Percentiles rank a stretch among this genome's conserved stretches.
phyloP scores from a whole-genome alignment of 2,113 vertebrate species.

The Myotis brandtii region DNA sequence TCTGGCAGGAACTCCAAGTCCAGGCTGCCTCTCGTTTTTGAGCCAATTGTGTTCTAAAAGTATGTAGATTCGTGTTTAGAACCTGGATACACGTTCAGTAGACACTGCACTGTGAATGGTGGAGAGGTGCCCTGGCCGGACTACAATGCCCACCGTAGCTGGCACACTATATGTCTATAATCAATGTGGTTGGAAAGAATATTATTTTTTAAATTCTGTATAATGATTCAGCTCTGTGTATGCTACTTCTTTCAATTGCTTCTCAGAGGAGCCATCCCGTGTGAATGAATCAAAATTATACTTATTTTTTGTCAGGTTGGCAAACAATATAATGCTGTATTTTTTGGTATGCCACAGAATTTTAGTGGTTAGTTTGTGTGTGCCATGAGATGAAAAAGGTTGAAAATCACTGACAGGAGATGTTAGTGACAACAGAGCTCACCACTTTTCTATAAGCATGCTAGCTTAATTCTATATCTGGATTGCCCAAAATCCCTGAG shows the following conservation, averaged over 20 bases:
- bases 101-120: not conserved
- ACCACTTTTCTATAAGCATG: not conserved
- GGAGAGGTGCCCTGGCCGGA: not conserved
- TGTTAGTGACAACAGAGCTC: not conserved
- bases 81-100: not conserved
- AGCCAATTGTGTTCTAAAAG: constrained; percentile 24
- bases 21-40: not conserved
- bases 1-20: constrained; percentile 42
- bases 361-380: not conserved
- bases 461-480: not conserved
- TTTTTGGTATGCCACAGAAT: not conserved
- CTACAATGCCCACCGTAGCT: not conserved
- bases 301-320: not conserved
- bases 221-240: not conserved
- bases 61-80: not conserved
- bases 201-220: not conserved
- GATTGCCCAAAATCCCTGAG: not conserved
- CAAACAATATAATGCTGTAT: not conserved
- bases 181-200: not conserved
- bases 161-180: not conserved
- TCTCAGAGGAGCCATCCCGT: not conserved
- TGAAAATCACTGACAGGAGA: not conserved
- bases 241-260: not conserved
- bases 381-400: not conserved
- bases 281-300: not conserved